These are phyloP conservation scores for Brachirus orientalis DNA, from an alignment of 2,113 vertebrate genomes.

Conservation along the genomic window DNA sequence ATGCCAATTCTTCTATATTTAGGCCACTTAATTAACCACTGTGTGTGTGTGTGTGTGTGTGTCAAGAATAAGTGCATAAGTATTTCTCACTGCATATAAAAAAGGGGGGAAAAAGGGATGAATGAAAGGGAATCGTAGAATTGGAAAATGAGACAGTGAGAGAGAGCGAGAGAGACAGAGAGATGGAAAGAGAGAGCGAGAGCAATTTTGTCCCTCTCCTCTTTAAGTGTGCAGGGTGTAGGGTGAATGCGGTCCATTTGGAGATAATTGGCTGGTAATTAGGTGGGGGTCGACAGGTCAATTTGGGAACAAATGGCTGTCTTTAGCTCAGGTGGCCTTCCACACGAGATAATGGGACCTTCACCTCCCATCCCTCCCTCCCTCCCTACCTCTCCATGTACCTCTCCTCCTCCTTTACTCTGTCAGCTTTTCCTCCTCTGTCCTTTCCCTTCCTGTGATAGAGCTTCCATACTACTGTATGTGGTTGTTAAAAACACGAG, in stretches of 20 bases:
- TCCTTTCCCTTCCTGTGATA: neutral
- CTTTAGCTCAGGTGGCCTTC: slow-evolving; percentile 88
- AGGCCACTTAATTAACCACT: slow-evolving; percentile 63
- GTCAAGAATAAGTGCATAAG: slow-evolving; percentile 32
- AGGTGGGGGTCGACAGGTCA: slow-evolving; percentile 88
- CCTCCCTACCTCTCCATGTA: slow-evolving; percentile 63
- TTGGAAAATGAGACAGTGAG: neutral
- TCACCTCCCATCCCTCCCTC: slow-evolving; percentile 60
- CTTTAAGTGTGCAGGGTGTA: slow-evolving; percentile 69
- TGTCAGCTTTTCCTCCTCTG: slow-evolving; percentile 47
- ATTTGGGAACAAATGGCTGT: slow-evolving; percentile 86
- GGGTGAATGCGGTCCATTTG: slow-evolving; percentile 80
- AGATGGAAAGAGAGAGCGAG: slow-evolving; percentile 15
- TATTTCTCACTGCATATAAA: slow-evolving; percentile 24
- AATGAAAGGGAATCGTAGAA: neutral
- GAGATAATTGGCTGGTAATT: slow-evolving; percentile 92
- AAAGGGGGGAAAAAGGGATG: slow-evolving; percentile 3
- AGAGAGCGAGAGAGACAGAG: slow-evolving; percentile 5
- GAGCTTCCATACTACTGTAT: neutral
- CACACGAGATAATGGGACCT: slow-evolving; percentile 80
- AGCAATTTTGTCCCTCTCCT: slow-evolving; percentile 74
- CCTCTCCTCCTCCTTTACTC: slow-evolving; percentile 63
- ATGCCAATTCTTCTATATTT: slow-evolving; percentile 44
- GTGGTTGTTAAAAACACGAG: too few relatives aligned
- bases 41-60: neutral